A percentile compares a stretch with the other conserved stretches of the same genome.
Evolutionary conservation across 2,888 invertebrate species (phyloP).

Genomic region (Crematogaster levior): DNA sequence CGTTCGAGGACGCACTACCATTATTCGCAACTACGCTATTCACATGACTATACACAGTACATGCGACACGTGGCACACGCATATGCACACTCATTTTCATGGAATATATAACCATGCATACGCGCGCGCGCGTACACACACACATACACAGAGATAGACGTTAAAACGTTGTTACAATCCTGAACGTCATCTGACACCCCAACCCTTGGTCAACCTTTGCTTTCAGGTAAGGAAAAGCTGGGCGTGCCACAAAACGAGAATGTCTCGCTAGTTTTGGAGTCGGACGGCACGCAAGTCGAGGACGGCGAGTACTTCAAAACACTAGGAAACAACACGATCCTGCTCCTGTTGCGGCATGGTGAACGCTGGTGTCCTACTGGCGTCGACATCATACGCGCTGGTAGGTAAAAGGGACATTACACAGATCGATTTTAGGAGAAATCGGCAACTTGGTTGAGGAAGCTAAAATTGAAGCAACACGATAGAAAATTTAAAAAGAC

Average conservation of each 20-base stretch:
- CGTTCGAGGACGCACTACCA: slow-evolving; percentile 49
- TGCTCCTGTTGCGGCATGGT: slow-evolving; percentile 94
- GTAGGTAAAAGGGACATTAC: slow-evolving; percentile 86
- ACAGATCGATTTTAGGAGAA: slow-evolving; percentile 31
- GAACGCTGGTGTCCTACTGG: slow-evolving; percentile 98
- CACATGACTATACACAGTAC: slow-evolving; percentile 46
- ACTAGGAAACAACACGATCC: slow-evolving; percentile 95
- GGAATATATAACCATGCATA: background rate
- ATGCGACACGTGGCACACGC: slow-evolving; percentile 47
- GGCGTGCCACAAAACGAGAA: slow-evolving; percentile 94
- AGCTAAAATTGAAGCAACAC: slow-evolving; percentile 21
- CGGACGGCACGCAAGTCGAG: slow-evolving; percentile 98
- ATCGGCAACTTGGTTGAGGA: slow-evolving; percentile 52
- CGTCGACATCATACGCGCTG: slow-evolving; percentile 97
- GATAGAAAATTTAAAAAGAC: background rate
- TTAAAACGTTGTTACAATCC: slow-evolving; percentile 27
- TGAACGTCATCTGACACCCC: slow-evolving; percentile 22
- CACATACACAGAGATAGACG: background rate
- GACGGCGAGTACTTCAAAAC: slow-evolving; percentile 98
- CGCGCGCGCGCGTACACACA: background rate
- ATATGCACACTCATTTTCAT: background rate
- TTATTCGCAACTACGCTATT: slow-evolving; percentile 50
- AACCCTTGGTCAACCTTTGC: slow-evolving; percentile 33
- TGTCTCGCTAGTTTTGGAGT: slow-evolving; percentile 96
- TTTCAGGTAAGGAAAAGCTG: slow-evolving; percentile 94